These are phyloP conservation scores for Drosophila rellima DNA, from an alignment of 2,888 invertebrate genomes.

Conservation along the genomic window DNA sequence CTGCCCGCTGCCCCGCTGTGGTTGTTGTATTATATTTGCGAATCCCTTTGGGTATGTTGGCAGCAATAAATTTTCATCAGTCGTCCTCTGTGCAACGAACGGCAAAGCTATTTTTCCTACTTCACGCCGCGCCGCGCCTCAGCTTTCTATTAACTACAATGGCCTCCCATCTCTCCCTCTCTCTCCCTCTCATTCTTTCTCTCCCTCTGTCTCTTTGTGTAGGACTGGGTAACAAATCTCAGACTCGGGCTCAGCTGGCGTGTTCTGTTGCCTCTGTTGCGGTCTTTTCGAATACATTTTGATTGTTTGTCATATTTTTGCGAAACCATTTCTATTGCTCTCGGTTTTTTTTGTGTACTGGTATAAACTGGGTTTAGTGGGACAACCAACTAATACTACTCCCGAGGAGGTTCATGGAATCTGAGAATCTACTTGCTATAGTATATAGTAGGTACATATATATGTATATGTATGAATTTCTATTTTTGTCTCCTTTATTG, in stretches of 20 bases:
- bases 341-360: slow-evolving; percentile 11
- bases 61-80: slow-evolving; percentile 81
- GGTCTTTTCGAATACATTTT: slow-evolving; percentile 74
- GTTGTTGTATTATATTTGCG: slow-evolving; percentile 77
- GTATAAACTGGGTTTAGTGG: slow-evolving; percentile 20
- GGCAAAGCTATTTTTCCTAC: slow-evolving; percentile 69
- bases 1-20: slow-evolving; percentile 38
- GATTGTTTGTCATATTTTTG: slow-evolving; percentile 81
- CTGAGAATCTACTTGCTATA: slow-evolving; percentile 8
- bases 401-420: background rate
- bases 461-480: no score
- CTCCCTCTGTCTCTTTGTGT: slow-evolving; percentile 6
- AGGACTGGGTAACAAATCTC: slow-evolving; percentile 69
- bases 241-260: slow-evolving; percentile 70
- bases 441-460: no score
- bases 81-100: slow-evolving; percentile 52
- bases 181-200: background rate
- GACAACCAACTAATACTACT: slow-evolving; percentile 2
- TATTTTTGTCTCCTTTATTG: slow-evolving; percentile 2
- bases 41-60: slow-evolving; percentile 81
- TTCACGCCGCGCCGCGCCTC: slow-evolving; percentile 56
- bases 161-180: background rate
- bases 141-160: slow-evolving; percentile 52
- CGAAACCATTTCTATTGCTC: slow-evolving; percentile 61
- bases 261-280: slow-evolving; percentile 66